Conservation (phyloP, 1,140 invertebrate genomes). For the Tachypleus tridentatus region DNA sequence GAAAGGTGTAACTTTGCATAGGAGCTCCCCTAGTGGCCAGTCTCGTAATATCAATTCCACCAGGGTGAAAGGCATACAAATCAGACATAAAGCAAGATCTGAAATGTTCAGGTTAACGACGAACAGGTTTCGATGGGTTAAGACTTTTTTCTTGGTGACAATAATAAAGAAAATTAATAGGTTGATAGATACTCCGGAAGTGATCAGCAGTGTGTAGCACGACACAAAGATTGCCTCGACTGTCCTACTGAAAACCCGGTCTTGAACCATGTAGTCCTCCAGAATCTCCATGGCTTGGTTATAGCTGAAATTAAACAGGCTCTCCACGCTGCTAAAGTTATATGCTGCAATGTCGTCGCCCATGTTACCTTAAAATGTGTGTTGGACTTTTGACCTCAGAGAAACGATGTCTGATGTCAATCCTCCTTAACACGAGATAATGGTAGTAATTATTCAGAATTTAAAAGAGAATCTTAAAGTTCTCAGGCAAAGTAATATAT, state of each 20-base stretch:
- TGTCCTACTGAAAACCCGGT: background rate
- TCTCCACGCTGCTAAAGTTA: too few species aligned
- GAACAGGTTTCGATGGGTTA: slow-evolving; percentile 17
- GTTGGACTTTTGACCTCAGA: too few species aligned
- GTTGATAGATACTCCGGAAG: background rate
- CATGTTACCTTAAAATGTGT: too few species aligned
- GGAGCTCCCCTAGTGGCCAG: slow-evolving; percentile 35
- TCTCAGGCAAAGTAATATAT: too few species aligned
- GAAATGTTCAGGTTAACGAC: slow-evolving; percentile 44
- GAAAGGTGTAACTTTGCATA: slow-evolving; percentile 45
- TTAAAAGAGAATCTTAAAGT: too few species aligned
- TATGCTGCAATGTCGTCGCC: too few species aligned
- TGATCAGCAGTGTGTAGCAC: background rate
- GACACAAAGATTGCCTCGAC: background rate
- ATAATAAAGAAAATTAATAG: background rate
- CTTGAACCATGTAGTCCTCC: slow-evolving; percentile 10
- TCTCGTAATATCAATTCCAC: slow-evolving; percentile 32
- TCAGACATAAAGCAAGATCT: slow-evolving; percentile 43
- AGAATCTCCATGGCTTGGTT: slow-evolving; percentile 14
- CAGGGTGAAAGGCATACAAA: slow-evolving; percentile 47
- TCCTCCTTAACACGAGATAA: too few species aligned
- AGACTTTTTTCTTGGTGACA: background rate
- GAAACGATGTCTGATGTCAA: too few species aligned
- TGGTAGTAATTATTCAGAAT: too few species aligned
- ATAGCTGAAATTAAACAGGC: slow-evolving; percentile 18